Evolutionary conservation across 2,888 invertebrate species (phyloP).

Genomic region (Pristionchus exspectatus): DNA sequence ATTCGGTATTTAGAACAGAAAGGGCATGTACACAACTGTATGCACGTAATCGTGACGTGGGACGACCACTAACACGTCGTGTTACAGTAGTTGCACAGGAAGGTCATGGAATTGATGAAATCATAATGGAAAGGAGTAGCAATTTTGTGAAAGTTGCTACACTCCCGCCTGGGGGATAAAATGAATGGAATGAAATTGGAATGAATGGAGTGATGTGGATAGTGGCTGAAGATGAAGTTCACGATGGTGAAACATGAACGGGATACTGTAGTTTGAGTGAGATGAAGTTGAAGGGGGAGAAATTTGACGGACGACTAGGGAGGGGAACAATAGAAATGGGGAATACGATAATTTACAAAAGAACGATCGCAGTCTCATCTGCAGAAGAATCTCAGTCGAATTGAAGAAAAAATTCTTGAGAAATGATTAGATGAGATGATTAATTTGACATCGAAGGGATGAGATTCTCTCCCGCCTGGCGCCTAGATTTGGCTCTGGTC

Average conservation of each 20-base stretch:
- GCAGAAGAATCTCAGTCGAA: not conserved
- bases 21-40: no score
- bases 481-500: not conserved
- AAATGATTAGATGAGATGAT: not conserved
- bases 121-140: no score
- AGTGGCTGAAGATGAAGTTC: no score
- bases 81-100: no score
- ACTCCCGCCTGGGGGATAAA: not conserved
- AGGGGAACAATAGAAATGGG: not conserved
- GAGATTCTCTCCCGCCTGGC: slow-evolving; percentile 2
- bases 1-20: no score
- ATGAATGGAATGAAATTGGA: not conserved
- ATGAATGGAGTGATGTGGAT: not conserved
- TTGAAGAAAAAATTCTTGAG: not conserved
- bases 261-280: not conserved
- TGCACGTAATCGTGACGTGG: no score
- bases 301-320: not conserved
- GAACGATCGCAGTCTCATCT: not conserved
- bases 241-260: not conserved
- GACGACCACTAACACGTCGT: no score
- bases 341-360: not conserved
- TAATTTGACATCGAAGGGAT: not conserved
- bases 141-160: no score
- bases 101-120: no score
- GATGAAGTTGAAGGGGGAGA: not conserved